Percentiles rank a stretch among this genome's conserved stretches.
phyloP scores from a whole-genome alignment of 2,888 invertebrate species.

The Acronicta psi region DNA sequence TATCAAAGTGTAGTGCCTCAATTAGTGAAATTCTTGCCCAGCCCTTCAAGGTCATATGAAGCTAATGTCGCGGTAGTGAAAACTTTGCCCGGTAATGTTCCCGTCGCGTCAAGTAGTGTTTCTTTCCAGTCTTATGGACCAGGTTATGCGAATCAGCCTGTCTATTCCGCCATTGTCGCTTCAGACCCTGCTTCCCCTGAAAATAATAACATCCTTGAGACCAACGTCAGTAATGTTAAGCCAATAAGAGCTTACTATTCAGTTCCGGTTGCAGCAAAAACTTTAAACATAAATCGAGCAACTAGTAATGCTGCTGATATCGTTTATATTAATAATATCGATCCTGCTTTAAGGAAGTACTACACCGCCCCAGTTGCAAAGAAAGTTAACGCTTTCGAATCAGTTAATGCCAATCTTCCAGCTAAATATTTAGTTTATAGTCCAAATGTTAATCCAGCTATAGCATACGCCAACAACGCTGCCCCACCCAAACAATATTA shows the following conservation, averaged over 20 bases:
- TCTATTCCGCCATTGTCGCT: constrained; percentile 11
- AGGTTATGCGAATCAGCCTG: constrained; percentile 7
- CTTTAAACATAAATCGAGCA: constrained; percentile 11
- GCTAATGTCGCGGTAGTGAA: constrained; percentile 25
- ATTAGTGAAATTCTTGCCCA: constrained; percentile 2
- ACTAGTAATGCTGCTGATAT: not conserved
- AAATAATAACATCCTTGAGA: constrained; percentile 20
- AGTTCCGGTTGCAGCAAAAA: constrained; percentile 15
- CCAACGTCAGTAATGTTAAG: constrained; percentile 3
- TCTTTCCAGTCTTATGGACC: constrained; percentile 8
- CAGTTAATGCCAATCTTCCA: constrained; percentile 5
- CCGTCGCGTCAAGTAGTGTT: not conserved
- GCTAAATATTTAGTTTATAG: not conserved
- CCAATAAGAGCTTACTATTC: constrained; percentile 17
- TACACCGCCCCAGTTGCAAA: too few relatives aligned
- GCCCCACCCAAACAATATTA: constrained; percentile 9
- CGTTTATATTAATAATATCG: too few relatives aligned
- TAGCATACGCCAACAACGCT: constrained; percentile 11
- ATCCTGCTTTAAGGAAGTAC: too few relatives aligned
- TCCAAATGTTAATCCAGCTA: constrained; percentile 5
- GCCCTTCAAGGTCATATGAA: constrained; percentile 6
- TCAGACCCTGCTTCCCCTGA: constrained; percentile 17
- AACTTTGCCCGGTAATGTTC: constrained; percentile 2
- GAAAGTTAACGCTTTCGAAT: constrained; percentile 1
- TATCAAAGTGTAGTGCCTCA: constrained; percentile 12